These are phyloP conservation scores for Dysmachus trigonus DNA, from an alignment of 2,888 invertebrate species.

Conservation along the genomic window DNA sequence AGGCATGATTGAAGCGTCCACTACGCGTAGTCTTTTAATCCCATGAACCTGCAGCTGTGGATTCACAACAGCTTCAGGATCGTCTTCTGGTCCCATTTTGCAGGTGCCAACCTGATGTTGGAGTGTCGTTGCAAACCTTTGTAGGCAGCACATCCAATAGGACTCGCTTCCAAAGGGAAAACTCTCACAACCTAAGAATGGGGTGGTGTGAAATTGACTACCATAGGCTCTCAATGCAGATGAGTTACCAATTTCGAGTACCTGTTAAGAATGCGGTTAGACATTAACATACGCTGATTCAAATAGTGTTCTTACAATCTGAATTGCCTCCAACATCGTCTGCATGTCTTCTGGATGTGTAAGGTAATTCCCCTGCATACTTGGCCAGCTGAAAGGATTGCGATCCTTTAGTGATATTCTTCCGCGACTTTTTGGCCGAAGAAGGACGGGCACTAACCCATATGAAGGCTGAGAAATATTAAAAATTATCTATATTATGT, in stretches of 20 bases:
- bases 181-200: constrained; percentile 75
- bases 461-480: constrained; percentile 66
- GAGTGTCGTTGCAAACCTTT: constrained; percentile 75
- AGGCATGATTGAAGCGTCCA: constrained; percentile 71
- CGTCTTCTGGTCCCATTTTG: constrained; percentile 72
- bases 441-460: constrained; percentile 76
- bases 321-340: constrained; percentile 78
- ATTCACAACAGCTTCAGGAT: constrained; percentile 72
- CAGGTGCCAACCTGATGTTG: constrained; percentile 77
- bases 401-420: constrained; percentile 74
- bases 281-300: not conserved
- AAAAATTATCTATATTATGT: constrained; percentile 28
- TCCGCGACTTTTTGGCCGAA: constrained; percentile 80
- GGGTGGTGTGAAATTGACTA: constrained; percentile 67
- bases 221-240: constrained; percentile 67
- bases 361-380: constrained; percentile 85
- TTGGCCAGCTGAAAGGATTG: constrained; percentile 80
- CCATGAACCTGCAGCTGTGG: constrained; percentile 69
- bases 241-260: constrained; percentile 67
- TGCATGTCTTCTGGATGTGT: constrained; percentile 75
- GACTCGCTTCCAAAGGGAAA: constrained; percentile 70
- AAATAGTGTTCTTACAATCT: constrained; percentile 67
- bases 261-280: constrained; percentile 61
- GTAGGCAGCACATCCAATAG: constrained; percentile 80
- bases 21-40: constrained; percentile 66